These are phyloP conservation scores for Enteromius argenteus DNA, from an alignment of 2,797 vertebrate species.

Conservation along the genomic window DNA sequence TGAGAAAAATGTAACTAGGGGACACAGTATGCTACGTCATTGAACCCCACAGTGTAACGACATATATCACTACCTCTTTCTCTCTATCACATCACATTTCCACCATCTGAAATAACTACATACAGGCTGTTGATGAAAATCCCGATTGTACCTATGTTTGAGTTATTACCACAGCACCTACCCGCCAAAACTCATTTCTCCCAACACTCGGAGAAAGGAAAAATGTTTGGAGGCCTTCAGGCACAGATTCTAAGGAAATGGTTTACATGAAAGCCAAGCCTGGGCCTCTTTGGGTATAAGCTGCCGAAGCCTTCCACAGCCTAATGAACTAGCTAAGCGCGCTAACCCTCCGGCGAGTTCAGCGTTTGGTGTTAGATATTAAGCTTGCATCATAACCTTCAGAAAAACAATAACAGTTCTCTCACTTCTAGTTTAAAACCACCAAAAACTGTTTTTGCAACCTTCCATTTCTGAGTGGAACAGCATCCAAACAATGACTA, in stretches of 20 bases:
- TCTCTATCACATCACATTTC: constrained; percentile 9
- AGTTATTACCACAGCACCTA: background rate
- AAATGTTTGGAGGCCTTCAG: constrained; percentile 27
- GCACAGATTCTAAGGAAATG: constrained; percentile 10
- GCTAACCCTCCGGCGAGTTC: constrained; percentile 27
- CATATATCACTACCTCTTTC: background rate
- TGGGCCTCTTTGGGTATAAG: background rate
- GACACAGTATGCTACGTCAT: background rate
- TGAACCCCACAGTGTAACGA: background rate
- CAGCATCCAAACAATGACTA: background rate
- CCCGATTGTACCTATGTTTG: background rate
- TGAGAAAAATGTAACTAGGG: background rate
- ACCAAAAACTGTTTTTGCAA: background rate
- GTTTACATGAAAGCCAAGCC: constrained; percentile 17
- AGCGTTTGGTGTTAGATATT: background rate
- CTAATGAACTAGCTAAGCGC: constrained; percentile 17
- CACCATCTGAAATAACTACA: constrained; percentile 15
- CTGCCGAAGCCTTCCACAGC: background rate
- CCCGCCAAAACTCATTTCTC: constrained; percentile 24
- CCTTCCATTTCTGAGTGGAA: background rate
- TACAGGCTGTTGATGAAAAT: constrained; percentile 25
- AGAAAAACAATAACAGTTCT: constrained; percentile 2
- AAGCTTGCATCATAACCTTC: constrained; percentile 11
- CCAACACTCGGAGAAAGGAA: background rate
- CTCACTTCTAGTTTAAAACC: background rate